Percentiles rank a stretch among this genome's conserved stretches.
Evolutionary conservation across 2,888 invertebrate genomes (phyloP).

Genomic region (Bibio marci): DNA sequence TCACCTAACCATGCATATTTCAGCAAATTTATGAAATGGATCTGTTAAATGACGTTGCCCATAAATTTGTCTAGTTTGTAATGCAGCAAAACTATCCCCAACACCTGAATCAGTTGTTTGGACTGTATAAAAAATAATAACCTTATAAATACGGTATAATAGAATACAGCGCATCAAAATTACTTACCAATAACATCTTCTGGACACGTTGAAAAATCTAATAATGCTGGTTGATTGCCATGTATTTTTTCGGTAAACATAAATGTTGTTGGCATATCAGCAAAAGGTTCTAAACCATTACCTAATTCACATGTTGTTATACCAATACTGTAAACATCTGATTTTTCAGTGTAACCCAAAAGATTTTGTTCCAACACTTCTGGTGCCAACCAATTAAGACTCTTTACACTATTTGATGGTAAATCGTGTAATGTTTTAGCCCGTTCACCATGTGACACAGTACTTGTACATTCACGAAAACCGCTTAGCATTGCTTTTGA

Average conservation of each 20-base stretch:
- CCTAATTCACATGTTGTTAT: constrained; percentile 75
- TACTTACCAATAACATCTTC: constrained; percentile 24
- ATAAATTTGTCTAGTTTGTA: constrained; percentile 31
- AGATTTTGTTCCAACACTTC: constrained; percentile 81
- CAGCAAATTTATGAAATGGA: constrained; percentile 60
- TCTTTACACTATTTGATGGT: constrained; percentile 41
- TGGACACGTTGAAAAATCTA: constrained; percentile 55
- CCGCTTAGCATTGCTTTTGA: constrained; percentile 56
- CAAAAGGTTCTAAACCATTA: constrained; percentile 78
- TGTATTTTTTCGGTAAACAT: constrained; percentile 77
- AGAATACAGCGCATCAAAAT: too few species aligned
- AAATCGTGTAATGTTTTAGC: constrained; percentile 54
- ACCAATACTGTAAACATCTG: constrained; percentile 84
- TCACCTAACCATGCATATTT: constrained; percentile 46
- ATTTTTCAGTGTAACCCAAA: constrained; percentile 72
- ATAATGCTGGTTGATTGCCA: constrained; percentile 55
- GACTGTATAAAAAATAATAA: too few species aligned
- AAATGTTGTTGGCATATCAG: constrained; percentile 67
- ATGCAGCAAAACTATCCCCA: constrained; percentile 20
- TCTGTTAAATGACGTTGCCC: constrained; percentile 49
- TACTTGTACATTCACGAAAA: constrained; percentile 57
- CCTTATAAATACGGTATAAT: too few species aligned
- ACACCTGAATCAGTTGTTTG: constrained; percentile 30
- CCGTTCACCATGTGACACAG: constrained; percentile 53
- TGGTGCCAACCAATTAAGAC: constrained; percentile 81